Base-by-base conservation (phyloP, 2,797 vertebrate species). In the Acanthiza pusilla region DNA sequence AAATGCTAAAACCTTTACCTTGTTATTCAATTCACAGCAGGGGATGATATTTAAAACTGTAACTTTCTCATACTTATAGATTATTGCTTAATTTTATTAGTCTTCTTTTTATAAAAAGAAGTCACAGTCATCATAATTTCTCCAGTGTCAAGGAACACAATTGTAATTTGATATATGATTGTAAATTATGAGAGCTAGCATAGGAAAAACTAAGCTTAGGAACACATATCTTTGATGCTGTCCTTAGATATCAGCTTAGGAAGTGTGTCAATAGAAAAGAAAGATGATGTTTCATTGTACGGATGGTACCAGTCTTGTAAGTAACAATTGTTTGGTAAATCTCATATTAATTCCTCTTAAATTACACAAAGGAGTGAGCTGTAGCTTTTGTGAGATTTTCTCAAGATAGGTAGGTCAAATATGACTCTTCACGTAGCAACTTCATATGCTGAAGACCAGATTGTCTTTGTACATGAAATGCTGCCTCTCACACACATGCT, bases 1-100 rank as follows among this genome's bases (percentile, higher is more conserved):
- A 95, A 95, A 96, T 85, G 75, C 63, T 92, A 81, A 92, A 91
- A 57, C 72, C 80, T 95, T 97, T 94, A 84, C 78, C 70, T 89
- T 89, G 67, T 47, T 92, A 68, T 89, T 86, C 70, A 88, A 47
- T 84, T 82, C 84, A 77, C 81, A 86, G 60, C 68, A 91, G 78
- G 95, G 90, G 76, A 72, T 6, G n/a, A 61, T 87, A 87, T 80
- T 95, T 93, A 73, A 93, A 95, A 85, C 12, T 25, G 55, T 63
- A 94, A 61, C 50, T 54, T 95, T 94, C 72, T 60, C n/a, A 84
- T 85, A 21, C 66, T 83, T 94, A 74, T 32, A 81, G 80, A 77
- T 58, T 68, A 83, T 90, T 85, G 43, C 50, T 84, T 95, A 94
- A 91, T 89, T 96, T 78, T 94, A 87, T 95, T 96, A 89, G 74